phyloP scores from a whole-genome alignment of 2,888 invertebrate genomes.

The Ormyrus thymus region DNA sequence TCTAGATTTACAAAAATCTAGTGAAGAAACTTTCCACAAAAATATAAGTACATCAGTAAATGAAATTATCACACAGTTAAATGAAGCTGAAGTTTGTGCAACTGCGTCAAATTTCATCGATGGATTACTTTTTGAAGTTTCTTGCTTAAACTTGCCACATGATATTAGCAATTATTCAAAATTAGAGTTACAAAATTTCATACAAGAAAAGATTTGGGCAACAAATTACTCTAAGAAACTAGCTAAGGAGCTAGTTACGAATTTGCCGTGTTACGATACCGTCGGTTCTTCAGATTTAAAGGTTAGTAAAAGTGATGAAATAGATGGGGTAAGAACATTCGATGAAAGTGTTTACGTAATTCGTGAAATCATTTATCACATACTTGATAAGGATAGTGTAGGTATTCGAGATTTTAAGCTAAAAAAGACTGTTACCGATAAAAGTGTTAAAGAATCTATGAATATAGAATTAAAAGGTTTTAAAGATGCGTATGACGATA shows the following conservation, averaged over 20 bases:
- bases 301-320: slow-evolving; percentile 42
- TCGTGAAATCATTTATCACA: slow-evolving; percentile 67
- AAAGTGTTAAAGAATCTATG: slow-evolving; percentile 60
- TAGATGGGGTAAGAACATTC: slow-evolving; percentile 29
- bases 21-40: slow-evolving; percentile 64
- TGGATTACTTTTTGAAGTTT: slow-evolving; percentile 60
- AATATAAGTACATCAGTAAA: slow-evolving; percentile 67
- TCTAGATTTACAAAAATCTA: slow-evolving; percentile 62
- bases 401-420: slow-evolving; percentile 42
- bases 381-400: slow-evolving; percentile 59
- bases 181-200: slow-evolving; percentile 43
- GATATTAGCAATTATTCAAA: slow-evolving; percentile 37
- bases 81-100: slow-evolving; percentile 60
- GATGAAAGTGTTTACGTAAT: slow-evolving; percentile 60
- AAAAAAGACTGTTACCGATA: slow-evolving; percentile 52
- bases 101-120: slow-evolving; percentile 62
- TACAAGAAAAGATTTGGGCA: slow-evolving; percentile 54
- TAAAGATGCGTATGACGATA: slow-evolving; percentile 43
- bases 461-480: slow-evolving; percentile 59
- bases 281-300: slow-evolving; percentile 45
- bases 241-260: slow-evolving; percentile 49
- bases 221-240: slow-evolving; percentile 54
- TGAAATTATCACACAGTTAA: slow-evolving; percentile 67
- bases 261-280: slow-evolving; percentile 50
- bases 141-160: slow-evolving; percentile 54